Percentiles rank a stretch among this genome's conserved stretches.
Conservation (phyloP, 2,113 vertebrate genomes). For the Bostrychus sinensis region DNA sequence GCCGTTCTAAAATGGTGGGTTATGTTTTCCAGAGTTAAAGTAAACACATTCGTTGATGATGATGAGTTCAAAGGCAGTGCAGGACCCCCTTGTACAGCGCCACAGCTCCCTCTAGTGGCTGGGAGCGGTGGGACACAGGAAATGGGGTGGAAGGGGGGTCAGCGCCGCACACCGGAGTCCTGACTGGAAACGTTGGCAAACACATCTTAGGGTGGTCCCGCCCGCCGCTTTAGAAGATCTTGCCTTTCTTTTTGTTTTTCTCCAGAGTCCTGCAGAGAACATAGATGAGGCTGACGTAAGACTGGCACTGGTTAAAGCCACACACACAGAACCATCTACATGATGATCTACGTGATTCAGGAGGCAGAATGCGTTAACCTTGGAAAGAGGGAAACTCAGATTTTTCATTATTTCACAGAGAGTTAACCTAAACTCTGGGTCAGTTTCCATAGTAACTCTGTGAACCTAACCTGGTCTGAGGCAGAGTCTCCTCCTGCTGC, state of each 20-base stretch:
- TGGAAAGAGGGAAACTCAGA: too few species aligned
- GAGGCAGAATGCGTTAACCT: too few species aligned
- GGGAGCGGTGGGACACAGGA: constrained; percentile 64
- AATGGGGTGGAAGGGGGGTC: constrained; percentile 57
- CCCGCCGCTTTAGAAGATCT: constrained; percentile 91
- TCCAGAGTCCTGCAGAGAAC: constrained; percentile 89
- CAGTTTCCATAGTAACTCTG: too few species aligned
- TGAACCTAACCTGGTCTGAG: too few species aligned
- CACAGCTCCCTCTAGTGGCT: constrained; percentile 66
- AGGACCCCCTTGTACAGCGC: constrained; percentile 35
- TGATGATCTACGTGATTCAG: too few species aligned
- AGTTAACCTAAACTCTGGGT: too few species aligned
- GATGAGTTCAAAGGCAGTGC: constrained; percentile 68
- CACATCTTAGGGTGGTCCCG: constrained; percentile 79
- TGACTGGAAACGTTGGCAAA: constrained; percentile 91
- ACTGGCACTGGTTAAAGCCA: too few species aligned
- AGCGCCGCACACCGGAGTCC: constrained; percentile 85
- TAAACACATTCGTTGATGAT: constrained; percentile 70
- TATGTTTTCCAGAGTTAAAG: constrained; percentile 73
- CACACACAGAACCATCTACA: too few species aligned
- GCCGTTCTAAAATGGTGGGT: constrained; percentile 81
- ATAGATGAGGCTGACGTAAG: not conserved
- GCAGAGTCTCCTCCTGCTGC: too few species aligned
- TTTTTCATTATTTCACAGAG: too few species aligned
- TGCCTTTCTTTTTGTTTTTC: constrained; percentile 99